Conservation (phyloP, 2,113 vertebrate genomes). For the Ictalurus furcatus region DNA sequence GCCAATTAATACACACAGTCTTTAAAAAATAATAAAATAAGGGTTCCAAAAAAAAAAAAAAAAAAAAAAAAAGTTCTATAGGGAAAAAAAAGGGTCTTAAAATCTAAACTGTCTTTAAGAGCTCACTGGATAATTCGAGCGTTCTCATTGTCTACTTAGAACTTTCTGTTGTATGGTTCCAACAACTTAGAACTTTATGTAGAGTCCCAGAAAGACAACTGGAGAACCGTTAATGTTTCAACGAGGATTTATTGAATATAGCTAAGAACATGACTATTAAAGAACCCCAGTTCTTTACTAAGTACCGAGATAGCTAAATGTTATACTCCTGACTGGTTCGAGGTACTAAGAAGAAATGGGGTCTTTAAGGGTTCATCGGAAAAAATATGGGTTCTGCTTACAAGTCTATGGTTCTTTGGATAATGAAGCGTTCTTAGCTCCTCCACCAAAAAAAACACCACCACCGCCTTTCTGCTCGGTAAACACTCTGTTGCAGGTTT, state of each 20-base stretch:
- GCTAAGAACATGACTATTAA: neutral
- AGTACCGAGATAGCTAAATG: neutral
- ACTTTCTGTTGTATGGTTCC: neutral
- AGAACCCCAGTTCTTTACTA: neutral
- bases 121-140: neutral
- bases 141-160: neutral
- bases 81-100: neutral
- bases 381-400: neutral
- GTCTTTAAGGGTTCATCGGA: neutral
- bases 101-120: neutral
- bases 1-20: no score
- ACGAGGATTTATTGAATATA: neutral
- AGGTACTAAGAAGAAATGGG: neutral
- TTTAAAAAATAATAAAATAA: neutral
- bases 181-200: no score
- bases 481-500: neutral
- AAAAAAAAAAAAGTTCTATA: neutral
- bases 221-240: neutral
- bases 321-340: neutral
- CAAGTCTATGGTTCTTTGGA: neutral
- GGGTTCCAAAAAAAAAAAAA: neutral
- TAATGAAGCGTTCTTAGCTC: neutral
- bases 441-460: neutral
- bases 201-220: no score
- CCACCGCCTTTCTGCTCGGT: neutral